Conservation (phyloP, 2,797 vertebrate genomes). For the Myotis findleyi region DNA sequence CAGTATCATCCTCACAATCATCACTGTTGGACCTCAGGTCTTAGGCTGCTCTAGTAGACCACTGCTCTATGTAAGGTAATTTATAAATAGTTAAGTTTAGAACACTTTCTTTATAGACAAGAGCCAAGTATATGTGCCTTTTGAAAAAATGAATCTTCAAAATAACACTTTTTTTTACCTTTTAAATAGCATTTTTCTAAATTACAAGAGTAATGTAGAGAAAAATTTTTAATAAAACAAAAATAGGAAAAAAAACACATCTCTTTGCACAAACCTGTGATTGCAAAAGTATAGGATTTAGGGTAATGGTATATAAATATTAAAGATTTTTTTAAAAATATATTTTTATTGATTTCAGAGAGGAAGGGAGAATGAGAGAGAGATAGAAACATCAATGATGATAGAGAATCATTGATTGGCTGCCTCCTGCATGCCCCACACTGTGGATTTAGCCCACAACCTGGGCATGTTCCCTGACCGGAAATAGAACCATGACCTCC, state of each 20-base stretch:
- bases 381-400: too few species aligned
- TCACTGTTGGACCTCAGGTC: not conserved
- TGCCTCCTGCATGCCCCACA: too few species aligned
- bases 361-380: too few species aligned
- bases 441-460: too few species aligned
- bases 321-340: too few species aligned
- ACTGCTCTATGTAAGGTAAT: not conserved
- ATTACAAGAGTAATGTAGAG: not conserved
- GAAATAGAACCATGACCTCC: too few species aligned
- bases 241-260: not conserved
- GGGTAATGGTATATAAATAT: not conserved
- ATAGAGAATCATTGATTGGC: too few species aligned
- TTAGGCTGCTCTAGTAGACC: not conserved
- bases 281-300: not conserved
- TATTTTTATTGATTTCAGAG: too few species aligned
- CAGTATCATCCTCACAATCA: not conserved
- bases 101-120: not conserved
- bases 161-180: not conserved
- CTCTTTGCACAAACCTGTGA: not conserved
- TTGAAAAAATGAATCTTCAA: not conserved
- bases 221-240: not conserved
- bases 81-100: not conserved
- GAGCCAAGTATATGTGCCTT: not conserved
- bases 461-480: too few species aligned
- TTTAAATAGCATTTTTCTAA: not conserved